These are phyloP conservation scores for Acridotheres tristis DNA, from an alignment of 2,797 vertebrate genomes.

Conservation along the genomic window DNA sequence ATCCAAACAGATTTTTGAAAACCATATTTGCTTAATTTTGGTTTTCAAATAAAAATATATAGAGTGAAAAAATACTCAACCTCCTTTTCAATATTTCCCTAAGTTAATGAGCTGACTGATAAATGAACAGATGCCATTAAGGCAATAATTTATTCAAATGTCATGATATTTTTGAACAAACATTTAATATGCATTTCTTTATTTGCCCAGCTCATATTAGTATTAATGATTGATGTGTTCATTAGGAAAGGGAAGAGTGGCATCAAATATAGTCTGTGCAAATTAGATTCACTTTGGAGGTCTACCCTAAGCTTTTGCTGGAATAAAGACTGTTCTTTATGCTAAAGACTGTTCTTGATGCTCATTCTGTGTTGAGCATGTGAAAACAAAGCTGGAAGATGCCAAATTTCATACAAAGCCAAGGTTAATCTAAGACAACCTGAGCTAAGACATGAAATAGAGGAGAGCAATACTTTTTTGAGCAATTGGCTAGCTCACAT, in stretches of 20 bases:
- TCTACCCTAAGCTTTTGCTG: neutral
- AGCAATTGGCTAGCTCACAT: neutral
- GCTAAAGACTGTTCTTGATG: conserved; percentile 21
- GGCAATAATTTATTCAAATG: conserved; percentile 63
- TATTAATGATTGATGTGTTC: conserved; percentile 64
- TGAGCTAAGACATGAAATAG: neutral
- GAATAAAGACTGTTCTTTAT: conserved; percentile 17
- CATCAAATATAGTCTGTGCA: conserved; percentile 50
- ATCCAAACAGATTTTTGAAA: conserved; percentile 37
- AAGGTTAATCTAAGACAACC: neutral
- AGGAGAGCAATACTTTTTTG: neutral
- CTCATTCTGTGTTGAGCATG: neutral
- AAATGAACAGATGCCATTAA: conserved; percentile 66
- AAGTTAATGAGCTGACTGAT: conserved; percentile 58
- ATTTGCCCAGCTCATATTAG: conserved; percentile 47
- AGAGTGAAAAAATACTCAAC: conserved; percentile 32
- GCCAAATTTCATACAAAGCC: neutral
- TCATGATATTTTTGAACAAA: conserved; percentile 65
- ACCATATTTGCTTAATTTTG: conserved; percentile 44
- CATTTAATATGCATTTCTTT: conserved; percentile 53
- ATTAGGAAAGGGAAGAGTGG: conserved; percentile 32
- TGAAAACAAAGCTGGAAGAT: conserved; percentile 16
- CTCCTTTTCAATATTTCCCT: conserved; percentile 57
- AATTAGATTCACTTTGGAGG: conserved; percentile 44
- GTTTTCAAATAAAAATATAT: conserved; percentile 49